These are phyloP conservation scores for Takifugu flavidus DNA, from an alignment of 2,113 vertebrate genomes.

Conservation along the genomic window DNA sequence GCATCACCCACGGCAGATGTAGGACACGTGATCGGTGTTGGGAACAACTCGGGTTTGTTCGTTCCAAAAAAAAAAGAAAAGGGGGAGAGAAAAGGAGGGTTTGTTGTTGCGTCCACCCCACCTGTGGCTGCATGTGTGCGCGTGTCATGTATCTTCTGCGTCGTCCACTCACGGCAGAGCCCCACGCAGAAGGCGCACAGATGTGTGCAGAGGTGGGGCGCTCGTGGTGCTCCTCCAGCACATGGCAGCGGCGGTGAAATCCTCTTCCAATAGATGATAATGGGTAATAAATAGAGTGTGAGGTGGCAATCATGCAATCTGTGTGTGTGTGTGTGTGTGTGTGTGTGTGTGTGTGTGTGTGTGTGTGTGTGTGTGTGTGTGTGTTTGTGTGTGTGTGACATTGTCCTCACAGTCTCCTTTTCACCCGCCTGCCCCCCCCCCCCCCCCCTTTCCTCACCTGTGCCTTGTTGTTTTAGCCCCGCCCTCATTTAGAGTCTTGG, in stretches of 20 bases:
- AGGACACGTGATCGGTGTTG: constrained; percentile 2
- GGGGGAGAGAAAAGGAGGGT: constrained; percentile 12
- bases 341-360: too few species aligned
- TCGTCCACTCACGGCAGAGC: constrained; percentile 31
- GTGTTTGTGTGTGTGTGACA: constrained; percentile 36
- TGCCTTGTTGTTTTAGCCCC: too few species aligned
- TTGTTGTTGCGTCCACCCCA: constrained; percentile 40
- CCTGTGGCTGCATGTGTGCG: constrained; percentile 23
- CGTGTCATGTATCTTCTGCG: constrained; percentile 23
- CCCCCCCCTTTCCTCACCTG: too few species aligned
- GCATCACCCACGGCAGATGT: constrained; percentile 12
- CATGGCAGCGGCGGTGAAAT: constrained; percentile 73
- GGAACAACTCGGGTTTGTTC: constrained; percentile 5
- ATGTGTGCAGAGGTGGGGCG: constrained; percentile 74
- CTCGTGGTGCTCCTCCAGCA: constrained; percentile 64
- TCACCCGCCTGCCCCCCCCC: too few species aligned
- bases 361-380: constrained; percentile 8
- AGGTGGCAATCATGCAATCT: neutral
- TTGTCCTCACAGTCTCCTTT: constrained; percentile 46
- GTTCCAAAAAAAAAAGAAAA: constrained; percentile 17
- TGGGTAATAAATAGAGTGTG: neutral
- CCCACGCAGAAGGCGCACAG: constrained; percentile 76
- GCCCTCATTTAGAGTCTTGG: too few species aligned
- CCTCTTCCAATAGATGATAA: constrained; percentile 53
- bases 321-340: too few species aligned